Percentiles rank a stretch among this genome's conserved stretches.
phyloP scores from a whole-genome alignment of 2,888 invertebrate genomes.

The Ophraella communa region DNA sequence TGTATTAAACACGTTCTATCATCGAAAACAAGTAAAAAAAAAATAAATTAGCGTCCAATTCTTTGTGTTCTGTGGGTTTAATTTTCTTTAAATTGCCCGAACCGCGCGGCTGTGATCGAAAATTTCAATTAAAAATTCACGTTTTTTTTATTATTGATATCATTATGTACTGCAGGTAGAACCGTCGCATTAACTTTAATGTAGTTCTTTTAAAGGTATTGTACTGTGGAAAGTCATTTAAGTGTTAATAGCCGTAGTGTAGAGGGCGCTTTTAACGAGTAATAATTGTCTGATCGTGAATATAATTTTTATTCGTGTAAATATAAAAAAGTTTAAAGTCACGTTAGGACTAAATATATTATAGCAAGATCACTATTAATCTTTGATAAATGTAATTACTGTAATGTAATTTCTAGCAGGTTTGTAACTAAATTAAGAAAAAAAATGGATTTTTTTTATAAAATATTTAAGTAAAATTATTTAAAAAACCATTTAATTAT shows the following conservation, averaged over 20 bases:
- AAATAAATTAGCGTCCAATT: conserved; percentile 29
- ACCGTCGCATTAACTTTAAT: conserved; percentile 22
- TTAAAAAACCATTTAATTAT: too few relatives aligned
- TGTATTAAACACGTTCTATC: conserved; percentile 40
- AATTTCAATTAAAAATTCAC: conserved; percentile 44
- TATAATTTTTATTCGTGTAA: too few relatives aligned
- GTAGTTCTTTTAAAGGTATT: conserved; percentile 24
- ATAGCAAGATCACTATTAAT: too few relatives aligned
- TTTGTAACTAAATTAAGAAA: too few relatives aligned
- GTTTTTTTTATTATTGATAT: conserved; percentile 36
- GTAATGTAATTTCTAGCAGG: too few relatives aligned
- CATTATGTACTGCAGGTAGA: conserved; percentile 29
- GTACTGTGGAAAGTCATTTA: conserved; percentile 19
- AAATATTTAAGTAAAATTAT: too few relatives aligned
- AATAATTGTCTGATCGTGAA: not conserved
- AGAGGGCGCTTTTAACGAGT: conserved; percentile 11
- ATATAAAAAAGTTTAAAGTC: too few relatives aligned
- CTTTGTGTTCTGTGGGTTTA: conserved; percentile 44
- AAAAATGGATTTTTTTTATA: too few relatives aligned
- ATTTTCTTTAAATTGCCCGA: conserved; percentile 42
- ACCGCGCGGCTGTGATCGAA: conserved; percentile 38
- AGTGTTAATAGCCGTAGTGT: conserved; percentile 10
- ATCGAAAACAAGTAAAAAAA: conserved; percentile 15
- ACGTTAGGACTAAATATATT: too few relatives aligned
- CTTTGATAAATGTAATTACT: too few relatives aligned